Evolutionary conservation across 2,797 vertebrate species (phyloP), one percentile per base, ranked within the genome.

Genomic region (Spheniscus humboldti): DNA sequence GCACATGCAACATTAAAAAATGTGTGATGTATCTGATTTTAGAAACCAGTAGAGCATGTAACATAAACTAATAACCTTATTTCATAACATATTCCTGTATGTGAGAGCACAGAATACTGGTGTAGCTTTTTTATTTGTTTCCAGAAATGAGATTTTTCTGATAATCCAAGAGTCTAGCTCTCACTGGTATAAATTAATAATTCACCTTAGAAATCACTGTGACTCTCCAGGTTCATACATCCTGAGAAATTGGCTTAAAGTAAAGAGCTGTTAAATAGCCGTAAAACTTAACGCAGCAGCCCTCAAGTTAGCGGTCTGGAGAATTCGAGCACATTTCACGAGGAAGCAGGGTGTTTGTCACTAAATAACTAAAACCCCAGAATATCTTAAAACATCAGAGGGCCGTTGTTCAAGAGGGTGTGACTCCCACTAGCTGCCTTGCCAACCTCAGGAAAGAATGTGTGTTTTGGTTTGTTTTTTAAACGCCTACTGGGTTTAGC

Each of bases 371-470:
- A 53, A 87, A 90, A 41, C 15, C 62, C 67, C 45, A 62, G 50
- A 92, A 85, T 69, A 86, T 43, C 87, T 96, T 92, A 91, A 94
- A 97, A 73, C 73, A 69, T 78, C 93, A 91, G 88, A 85, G 67
- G 71, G 86, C 85, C 92, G 89, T 88, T 96, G 90, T 92, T 96
- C 92, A 83, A 93, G 93, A 92, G 92, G 75, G 87, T 94, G 92
- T 87, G 95, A 93, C 92, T 83, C 83, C 79, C 60, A 57, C 76
- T 78, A 60, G 27, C 64, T 90, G 87, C 91, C 91, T 92, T 74
- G 60, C 41, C 94, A 93, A 90, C 56, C 75, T 77, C 66, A 39
- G 77, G 50, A 64, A 78, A 84, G 85, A 75, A 75, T 82, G 76
- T 11, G 7, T 86, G 66, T 91, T 96, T 97, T 80, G 31, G 18